Evolutionary conservation across 2,797 vertebrate species (phyloP), one percentile per base, ranked within the genome.

Genomic region (Gallinago nigripennis): DNA sequence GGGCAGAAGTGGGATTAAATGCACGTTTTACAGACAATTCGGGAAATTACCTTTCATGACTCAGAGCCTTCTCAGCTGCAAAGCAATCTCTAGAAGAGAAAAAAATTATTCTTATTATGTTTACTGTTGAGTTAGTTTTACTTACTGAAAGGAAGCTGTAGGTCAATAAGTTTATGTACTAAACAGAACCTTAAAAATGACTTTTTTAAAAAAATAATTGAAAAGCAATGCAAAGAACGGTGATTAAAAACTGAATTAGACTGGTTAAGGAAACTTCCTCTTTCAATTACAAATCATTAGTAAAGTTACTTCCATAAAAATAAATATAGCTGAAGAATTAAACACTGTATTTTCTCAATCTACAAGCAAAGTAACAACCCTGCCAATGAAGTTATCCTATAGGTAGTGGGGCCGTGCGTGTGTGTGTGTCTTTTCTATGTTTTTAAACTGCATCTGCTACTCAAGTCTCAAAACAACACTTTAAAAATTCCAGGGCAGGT

Each of bases 41-140:
- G 30, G 23, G 19, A 85, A 87, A 93, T 92, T 94, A 97, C 96
- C 95, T 97, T 81, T 58, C 23, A 4, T 1, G 11, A 64, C 2
- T 31, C 6, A 0, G 4, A 66, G 20, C 12, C 13, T 54, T 35
- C 66, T 33, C 73, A 79, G 51, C 9, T 60, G 23, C 25, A 54
- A 57, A 5, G 8, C n/a, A 51, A 82, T 14, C 28, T 56, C 96
- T 97, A 82, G 41, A 93, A 96, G 27, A 87, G 35, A 46, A 46
- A 92, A 72, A 68, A 77, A 72, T 3, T 10, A 48, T 48, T 61
- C 19, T 63, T 66, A 53, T 7, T 58, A 86, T 0, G 0, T 39
- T 72, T 89, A 66, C 41, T 65, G 50, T 45, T 68, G 71, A 83
- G 16, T 51, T n/a, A 53, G 35, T 57, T 65, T 80, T 69, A 64